Percentiles rank a stretch among this genome's conserved stretches.
These are phyloP conservation scores for Macrochelys suwanniensis DNA, from an alignment of 2,797 vertebrate species.

Conservation along the genomic window DNA sequence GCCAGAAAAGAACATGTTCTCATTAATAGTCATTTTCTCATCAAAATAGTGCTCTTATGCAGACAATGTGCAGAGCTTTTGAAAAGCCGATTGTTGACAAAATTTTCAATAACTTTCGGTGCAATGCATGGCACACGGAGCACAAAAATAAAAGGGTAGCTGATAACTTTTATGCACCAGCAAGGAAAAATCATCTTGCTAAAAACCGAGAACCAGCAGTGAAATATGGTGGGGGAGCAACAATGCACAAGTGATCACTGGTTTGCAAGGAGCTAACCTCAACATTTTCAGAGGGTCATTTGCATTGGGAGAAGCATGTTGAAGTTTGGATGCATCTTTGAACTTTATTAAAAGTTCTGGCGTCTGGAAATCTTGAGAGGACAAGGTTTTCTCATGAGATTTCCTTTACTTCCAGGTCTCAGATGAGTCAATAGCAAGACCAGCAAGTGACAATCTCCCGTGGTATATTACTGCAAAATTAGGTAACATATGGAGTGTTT, in stretches of 20 bases:
- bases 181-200: constrained; percentile 19
- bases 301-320: background rate
- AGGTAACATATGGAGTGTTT: constrained; percentile 70
- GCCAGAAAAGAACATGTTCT: constrained; percentile 79
- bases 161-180: constrained; percentile 36
- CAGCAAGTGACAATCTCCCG: constrained; percentile 63
- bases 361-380: constrained; percentile 25
- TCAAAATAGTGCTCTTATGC: constrained; percentile 81
- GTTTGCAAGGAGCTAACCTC: background rate
- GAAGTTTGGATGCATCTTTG: background rate
- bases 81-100: constrained; percentile 72
- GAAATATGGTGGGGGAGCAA: background rate
- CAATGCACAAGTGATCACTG: background rate
- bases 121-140: background rate
- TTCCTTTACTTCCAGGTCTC: constrained; percentile 62
- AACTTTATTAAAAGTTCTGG: constrained; percentile 50
- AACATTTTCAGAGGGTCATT: background rate
- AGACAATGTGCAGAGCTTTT: constrained; percentile 76
- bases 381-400: constrained; percentile 52
- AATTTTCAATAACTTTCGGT: constrained; percentile 70
- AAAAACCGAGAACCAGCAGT: background rate
- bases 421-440: constrained; percentile 62
- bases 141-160: background rate
- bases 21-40: constrained; percentile 84
- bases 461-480: constrained; percentile 67